phyloP scores from a whole-genome alignment of 1,140 invertebrate species.

The Bilobella aurantiaca region DNA sequence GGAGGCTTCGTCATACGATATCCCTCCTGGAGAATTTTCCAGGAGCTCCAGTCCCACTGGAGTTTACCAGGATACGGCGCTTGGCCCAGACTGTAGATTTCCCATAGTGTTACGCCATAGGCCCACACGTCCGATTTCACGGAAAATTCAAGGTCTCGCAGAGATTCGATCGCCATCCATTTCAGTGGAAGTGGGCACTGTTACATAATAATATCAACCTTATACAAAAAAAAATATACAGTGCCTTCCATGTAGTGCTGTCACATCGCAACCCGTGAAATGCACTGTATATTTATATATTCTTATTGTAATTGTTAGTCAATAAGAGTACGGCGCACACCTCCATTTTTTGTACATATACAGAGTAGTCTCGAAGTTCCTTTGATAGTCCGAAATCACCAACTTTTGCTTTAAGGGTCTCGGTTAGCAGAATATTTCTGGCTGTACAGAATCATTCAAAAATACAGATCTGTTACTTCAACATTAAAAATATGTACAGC shows the following conservation, averaged over 20 bases:
- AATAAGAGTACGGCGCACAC: too few species aligned
- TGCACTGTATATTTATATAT: too few species aligned
- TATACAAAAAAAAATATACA: neutral
- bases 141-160: conserved; percentile 41
- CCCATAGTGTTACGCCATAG: conserved; percentile 43
- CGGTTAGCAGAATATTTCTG: conserved; percentile 17
- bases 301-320: too few species aligned
- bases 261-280: too few species aligned
- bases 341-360: conserved; percentile 2
- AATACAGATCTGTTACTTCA: neutral
- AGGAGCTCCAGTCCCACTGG: conserved; percentile 42
- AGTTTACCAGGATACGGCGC: conserved; percentile 40
- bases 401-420: conserved; percentile 16
- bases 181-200: conserved; percentile 39
- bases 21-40: conserved; percentile 41
- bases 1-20: conserved; percentile 43
- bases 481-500: too few species aligned
- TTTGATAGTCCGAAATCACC: conserved; percentile 22
- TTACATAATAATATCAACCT: neutral
- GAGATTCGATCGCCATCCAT: conserved; percentile 46
- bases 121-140: conserved; percentile 45
- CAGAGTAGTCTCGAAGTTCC: conserved; percentile 17
- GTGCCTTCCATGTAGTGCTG: too few species aligned
- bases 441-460: conserved; percentile 14
- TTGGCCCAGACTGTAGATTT: conserved; percentile 43